These are phyloP conservation scores for Archips crataeganus DNA, from an alignment of 2,888 invertebrate species.

Conservation along the genomic window DNA sequence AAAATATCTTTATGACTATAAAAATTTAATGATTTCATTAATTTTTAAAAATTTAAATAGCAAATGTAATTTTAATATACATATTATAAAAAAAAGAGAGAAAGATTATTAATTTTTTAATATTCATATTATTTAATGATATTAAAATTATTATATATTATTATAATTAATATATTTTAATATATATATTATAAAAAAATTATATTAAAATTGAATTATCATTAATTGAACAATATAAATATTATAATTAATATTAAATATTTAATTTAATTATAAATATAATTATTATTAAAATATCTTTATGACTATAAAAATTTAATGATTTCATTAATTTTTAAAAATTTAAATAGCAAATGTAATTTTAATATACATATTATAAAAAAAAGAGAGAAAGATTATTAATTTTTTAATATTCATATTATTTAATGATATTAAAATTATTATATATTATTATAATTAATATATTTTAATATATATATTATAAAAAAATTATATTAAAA, in stretches of 20 bases:
- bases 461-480: constrained; percentile 38
- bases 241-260: not conserved
- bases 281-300: not conserved
- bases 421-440: constrained; percentile 46
- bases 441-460: constrained; percentile 37
- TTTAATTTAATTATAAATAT: not conserved
- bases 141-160: constrained; percentile 43
- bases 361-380: constrained; percentile 41
- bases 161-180: constrained; percentile 42
- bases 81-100: constrained; percentile 43
- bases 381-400: constrained; percentile 42
- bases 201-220: constrained; percentile 53
- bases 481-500: constrained; percentile 43
- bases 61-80: constrained; percentile 37
- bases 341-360: constrained; percentile 23
- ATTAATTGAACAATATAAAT: constrained; percentile 53
- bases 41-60: constrained; percentile 50
- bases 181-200: constrained; percentile 20
- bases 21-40: constrained; percentile 53
- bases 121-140: constrained; percentile 76
- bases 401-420: constrained; percentile 39
- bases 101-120: constrained; percentile 44
- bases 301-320: not conserved
- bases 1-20: constrained; percentile 21
- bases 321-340: constrained; percentile 17